phyloP scores from a whole-genome alignment of 2,797 vertebrate species.

The Acrocephalus scirpaceus region DNA sequence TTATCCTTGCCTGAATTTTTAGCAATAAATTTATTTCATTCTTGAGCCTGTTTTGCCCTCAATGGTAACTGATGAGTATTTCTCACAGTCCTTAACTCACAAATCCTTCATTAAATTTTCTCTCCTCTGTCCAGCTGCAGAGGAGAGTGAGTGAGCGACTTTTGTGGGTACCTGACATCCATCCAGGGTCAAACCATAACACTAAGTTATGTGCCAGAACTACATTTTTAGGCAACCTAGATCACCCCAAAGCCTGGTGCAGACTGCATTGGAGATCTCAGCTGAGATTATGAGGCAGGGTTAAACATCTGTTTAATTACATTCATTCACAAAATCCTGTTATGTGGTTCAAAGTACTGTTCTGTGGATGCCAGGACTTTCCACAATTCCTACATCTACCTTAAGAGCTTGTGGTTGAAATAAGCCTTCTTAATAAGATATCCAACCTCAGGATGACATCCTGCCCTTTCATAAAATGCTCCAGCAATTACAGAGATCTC shows the following conservation, averaged over 20 bases:
- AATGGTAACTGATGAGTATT: neutral
- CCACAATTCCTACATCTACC: neutral
- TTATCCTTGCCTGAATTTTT: neutral
- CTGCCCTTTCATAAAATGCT: neutral
- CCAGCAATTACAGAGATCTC: neutral
- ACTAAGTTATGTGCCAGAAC: neutral
- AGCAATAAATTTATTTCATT: neutral
- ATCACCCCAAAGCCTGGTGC: neutral
- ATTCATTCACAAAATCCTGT: neutral
- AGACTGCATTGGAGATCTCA: neutral
- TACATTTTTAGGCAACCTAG: neutral
- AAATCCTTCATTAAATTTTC: neutral
- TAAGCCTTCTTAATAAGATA: neutral
- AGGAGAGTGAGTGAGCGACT: accelerated
- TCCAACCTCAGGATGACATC: neutral
- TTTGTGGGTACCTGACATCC: neutral
- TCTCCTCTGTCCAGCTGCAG: neutral
- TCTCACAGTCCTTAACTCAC: neutral
- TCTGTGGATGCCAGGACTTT: neutral
- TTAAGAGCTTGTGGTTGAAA: constrained; percentile 13
- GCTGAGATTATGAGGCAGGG: neutral
- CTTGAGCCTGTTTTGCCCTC: neutral
- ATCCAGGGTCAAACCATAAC: neutral
- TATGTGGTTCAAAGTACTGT: neutral
- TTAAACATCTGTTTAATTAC: neutral